Conservation (phyloP, 2,113 vertebrate species). For the Tragelaphus imberbis region DNA sequence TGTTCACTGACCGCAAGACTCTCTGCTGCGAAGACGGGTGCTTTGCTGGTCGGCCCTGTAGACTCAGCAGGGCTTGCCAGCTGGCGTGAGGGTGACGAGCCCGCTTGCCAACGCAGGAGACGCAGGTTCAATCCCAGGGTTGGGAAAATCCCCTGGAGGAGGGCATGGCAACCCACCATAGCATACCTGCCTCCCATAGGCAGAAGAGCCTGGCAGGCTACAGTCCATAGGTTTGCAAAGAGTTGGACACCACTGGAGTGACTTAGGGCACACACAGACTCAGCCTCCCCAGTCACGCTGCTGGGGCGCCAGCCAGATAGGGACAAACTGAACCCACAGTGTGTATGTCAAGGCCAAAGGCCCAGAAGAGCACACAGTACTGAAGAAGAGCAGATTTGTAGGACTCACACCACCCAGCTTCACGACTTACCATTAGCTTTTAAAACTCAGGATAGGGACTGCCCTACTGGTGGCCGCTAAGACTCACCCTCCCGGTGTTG, state of each 20-base stretch:
- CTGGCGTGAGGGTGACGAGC: accelerated
- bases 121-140: accelerated
- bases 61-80: background rate
- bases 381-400: background rate
- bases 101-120: background rate
- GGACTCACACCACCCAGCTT: background rate
- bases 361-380: background rate
- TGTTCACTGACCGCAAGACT: background rate
- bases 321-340: background rate
- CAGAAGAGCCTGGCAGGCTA: background rate
- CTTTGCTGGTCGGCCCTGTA: background rate
- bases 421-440: background rate
- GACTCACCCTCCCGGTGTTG: background rate
- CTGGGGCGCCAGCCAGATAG: background rate
- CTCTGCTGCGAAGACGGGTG: accelerated
- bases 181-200: background rate
- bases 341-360: background rate
- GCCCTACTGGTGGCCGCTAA: background rate
- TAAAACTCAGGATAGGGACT: background rate
- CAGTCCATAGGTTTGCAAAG: background rate
- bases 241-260: background rate
- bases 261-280: background rate
- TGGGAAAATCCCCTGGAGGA: background rate
- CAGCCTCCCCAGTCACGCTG: background rate
- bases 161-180: background rate